Conservation (phyloP, 1,140 invertebrate genomes). For the Batillaria attramentaria region DNA sequence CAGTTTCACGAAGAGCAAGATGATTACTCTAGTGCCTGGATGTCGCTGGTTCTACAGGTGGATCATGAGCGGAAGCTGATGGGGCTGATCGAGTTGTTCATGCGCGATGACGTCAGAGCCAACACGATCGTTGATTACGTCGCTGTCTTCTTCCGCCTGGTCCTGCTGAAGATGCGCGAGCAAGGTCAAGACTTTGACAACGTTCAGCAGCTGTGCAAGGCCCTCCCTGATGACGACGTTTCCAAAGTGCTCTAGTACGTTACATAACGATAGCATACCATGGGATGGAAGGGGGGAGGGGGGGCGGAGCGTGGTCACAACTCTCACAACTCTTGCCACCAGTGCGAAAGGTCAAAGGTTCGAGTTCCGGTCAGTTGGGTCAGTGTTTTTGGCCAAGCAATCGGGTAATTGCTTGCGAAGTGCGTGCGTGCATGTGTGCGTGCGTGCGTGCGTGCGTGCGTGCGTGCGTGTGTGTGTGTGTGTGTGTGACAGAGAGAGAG, state of each 20-base stretch:
- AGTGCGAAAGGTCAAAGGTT: no score
- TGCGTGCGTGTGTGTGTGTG: not conserved
- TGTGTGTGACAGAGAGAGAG: no score
- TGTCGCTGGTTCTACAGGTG: conserved; percentile 19
- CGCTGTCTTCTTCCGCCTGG: conserved; percentile 23
- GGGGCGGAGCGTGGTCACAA: no score
- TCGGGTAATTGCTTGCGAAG: no score
- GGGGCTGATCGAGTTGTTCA: conserved; percentile 18
- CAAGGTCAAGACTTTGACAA: conserved; percentile 30
- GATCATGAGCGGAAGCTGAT: conserved; percentile 14
- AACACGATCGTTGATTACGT: conserved; percentile 20
- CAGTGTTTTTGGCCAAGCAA: no score
- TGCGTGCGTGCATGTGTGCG: conserved; percentile 11
- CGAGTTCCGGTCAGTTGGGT: no score
- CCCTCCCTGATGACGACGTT: conserved; percentile 3
- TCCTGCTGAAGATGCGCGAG: conserved; percentile 20
- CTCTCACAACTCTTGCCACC: no score
- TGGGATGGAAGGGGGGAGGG: no score
- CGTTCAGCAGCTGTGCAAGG: conserved; percentile 25
- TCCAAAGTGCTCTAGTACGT: not conserved
- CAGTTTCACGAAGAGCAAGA: no score
- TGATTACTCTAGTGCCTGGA: no score
- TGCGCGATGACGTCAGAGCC: conserved; percentile 31
- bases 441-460: conserved; percentile 7
- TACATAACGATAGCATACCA: no score